Evolutionary conservation across 2,797 vertebrate species (phyloP).

Genomic region (Pyrocephalus nanus): DNA sequence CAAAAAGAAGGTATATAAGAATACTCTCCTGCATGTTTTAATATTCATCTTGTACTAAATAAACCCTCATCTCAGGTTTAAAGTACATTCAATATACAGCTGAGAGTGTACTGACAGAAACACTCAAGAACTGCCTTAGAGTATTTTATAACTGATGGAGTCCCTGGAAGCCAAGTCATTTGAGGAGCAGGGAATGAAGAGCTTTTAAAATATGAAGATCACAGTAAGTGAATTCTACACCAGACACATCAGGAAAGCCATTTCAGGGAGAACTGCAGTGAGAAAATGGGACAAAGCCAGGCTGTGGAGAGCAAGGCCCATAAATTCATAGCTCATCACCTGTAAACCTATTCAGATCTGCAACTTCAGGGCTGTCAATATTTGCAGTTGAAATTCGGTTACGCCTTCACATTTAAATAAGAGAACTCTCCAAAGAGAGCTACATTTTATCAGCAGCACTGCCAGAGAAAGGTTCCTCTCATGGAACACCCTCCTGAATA

Average conservation of each 20-base stretch:
- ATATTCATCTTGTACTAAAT: not conserved
- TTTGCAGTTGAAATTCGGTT: conserved; percentile 3
- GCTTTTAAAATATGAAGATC: conserved; percentile 11
- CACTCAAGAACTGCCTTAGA: not conserved
- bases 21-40: not conserved
- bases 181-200: not conserved
- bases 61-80: not conserved
- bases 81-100: not conserved
- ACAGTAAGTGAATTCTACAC: not conserved
- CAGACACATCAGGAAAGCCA: not conserved
- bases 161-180: not conserved
- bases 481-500: not conserved
- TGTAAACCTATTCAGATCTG: not conserved
- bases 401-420: conserved; percentile 24
- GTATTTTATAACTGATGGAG: not conserved
- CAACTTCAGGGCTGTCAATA: not conserved
- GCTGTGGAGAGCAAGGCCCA: not conserved
- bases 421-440: not conserved
- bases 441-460: too few species aligned
- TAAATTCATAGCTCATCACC: not conserved
- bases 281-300: not conserved
- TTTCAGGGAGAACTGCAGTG: not conserved
- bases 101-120: not conserved
- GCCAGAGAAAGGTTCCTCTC: not conserved
- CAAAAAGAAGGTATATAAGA: not conserved